Evolutionary conservation across 1,140 invertebrate species (phyloP), one percentile per base, ranked within the genome.

Genomic region (Penaeus chinensis): DNA sequence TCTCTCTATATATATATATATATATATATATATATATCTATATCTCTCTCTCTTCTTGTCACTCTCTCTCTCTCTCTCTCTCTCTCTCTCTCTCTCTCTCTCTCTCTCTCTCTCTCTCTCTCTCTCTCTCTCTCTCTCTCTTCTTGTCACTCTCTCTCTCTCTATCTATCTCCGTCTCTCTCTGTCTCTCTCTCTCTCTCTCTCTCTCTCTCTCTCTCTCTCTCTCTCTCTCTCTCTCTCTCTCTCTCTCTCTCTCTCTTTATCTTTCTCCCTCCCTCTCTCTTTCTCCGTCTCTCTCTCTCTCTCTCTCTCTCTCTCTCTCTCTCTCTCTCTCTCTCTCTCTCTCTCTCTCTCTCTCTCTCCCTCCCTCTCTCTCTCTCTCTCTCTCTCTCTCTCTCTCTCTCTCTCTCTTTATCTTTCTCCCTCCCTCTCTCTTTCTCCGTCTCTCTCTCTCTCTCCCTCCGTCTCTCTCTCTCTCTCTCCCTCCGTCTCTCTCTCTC

Each of bases 331-430:
- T 54, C 42, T 79, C 78, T 27, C 13, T 62, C 54, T 16, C 42
- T 47, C 47, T 60, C 47, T 60, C 42, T n/a, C 78, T 60, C 60
- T 10, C 2, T 27, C 79, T n/a, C 83, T 63, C 74, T 61, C 71
- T 54, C 65, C 22, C 65, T 69, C 81, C 27, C 81, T 42, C 81
- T 47, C 81, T 69, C 4, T 42, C 81, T 69, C 81, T 47, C 62
- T 24, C 27, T n/a, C 16, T 69, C 37, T 69, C n/a, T 78, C 0
- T n/a, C 76, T 32, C 76, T 24, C n/a, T 37, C 11, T 22, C 76
- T 22, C 5, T 10, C 76, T 10, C 76, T 37, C 24, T 8, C 37
- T 11, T 13, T 32, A 10, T n/a, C 24, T 19, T 47, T 27, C 37
- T 37, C 20, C 0, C 37, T n/a, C 22, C 11, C 37, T n/a, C 24